Evolutionary conservation across 2,113 vertebrate genomes (phyloP).

Genomic region (Hypocryptadius cinnamomeus): DNA sequence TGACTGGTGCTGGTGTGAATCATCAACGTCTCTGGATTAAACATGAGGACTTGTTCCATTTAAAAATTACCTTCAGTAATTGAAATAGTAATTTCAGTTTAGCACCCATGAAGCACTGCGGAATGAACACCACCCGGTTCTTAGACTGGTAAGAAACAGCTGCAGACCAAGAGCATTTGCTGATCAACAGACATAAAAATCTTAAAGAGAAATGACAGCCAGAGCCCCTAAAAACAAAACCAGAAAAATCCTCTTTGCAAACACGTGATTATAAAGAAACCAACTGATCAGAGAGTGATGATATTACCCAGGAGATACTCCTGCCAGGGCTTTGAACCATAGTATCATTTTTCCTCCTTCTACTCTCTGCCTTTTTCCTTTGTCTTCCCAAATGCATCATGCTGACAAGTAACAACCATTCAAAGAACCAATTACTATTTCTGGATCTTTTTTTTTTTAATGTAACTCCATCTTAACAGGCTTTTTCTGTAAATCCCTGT

Average conservation of each 20-base stretch:
- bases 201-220: not conserved
- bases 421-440: not conserved
- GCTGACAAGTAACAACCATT: not conserved
- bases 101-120: not conserved
- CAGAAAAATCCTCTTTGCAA: not conserved
- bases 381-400: not conserved
- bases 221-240: not conserved
- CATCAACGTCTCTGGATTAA: not conserved
- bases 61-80: not conserved
- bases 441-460: not conserved
- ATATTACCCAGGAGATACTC: not conserved
- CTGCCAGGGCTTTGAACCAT: not conserved
- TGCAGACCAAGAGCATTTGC: not conserved
- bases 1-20: not conserved
- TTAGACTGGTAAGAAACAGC: not conserved
- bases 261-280: not conserved
- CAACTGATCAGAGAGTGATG: not conserved
- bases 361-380: not conserved
- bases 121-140: not conserved
- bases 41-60: not conserved
- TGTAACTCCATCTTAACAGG: not conserved
- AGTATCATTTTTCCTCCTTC: not conserved
- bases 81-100: not conserved
- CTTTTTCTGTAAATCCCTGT: accelerated
- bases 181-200: not conserved